phyloP scores from a whole-genome alignment of 1,140 invertebrate species.

The Galendromus occidentalis region DNA sequence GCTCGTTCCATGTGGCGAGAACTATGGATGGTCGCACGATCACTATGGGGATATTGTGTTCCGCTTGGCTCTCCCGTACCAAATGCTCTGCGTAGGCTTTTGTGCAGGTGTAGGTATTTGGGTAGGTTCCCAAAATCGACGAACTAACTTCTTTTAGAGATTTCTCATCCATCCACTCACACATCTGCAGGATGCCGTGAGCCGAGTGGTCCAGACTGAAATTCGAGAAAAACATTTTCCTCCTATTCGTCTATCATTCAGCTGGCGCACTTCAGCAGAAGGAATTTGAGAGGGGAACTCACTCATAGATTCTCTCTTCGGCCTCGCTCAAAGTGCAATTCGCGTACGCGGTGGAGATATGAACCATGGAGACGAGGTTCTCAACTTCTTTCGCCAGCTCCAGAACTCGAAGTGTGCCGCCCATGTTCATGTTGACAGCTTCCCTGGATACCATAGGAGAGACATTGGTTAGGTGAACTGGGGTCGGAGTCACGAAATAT shows the following conservation, averaged over 20 bases:
- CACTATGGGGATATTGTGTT: slow-evolving; percentile 36
- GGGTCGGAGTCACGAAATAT: no score
- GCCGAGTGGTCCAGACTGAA: background rate
- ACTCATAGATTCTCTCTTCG: slow-evolving; percentile 15
- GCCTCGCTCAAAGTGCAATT: slow-evolving; percentile 14
- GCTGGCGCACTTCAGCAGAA: no score
- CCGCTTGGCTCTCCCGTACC: background rate
- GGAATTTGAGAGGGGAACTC: background rate
- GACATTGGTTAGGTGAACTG: no score
- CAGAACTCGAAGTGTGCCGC: slow-evolving; percentile 20
- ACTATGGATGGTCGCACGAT: slow-evolving; percentile 85
- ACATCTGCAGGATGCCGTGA: background rate
- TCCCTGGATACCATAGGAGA: slow-evolving; percentile 35
- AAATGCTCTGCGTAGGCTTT: slow-evolving; percentile 50
- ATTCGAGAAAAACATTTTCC: no score
- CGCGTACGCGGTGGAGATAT: slow-evolving; percentile 23
- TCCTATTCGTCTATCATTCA: no score
- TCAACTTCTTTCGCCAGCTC: slow-evolving; percentile 46
- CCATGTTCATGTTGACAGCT: slow-evolving; percentile 20
- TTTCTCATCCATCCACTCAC: background rate
- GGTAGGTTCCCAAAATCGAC: slow-evolving; percentile 40
- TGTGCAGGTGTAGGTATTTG: slow-evolving; percentile 68
- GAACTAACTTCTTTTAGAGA: background rate
- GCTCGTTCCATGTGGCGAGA: slow-evolving; percentile 76
- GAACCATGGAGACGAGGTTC: slow-evolving; percentile 37